These are phyloP conservation scores for Sialis lutaria DNA, from an alignment of 2,888 invertebrate genomes.

Conservation along the genomic window DNA sequence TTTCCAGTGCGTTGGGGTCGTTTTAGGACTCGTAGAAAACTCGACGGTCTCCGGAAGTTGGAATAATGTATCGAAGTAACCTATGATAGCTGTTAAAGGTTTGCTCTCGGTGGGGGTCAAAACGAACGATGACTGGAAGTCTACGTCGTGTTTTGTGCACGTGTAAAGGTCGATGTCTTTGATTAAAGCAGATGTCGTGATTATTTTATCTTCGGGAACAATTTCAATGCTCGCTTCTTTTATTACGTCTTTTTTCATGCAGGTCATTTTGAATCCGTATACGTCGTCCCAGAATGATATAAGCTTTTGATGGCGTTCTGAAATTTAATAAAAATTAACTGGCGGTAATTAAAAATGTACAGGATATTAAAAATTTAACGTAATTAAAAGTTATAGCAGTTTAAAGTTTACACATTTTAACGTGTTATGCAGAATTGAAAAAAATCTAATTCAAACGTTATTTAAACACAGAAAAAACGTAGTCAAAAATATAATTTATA, in stretches of 20 bases:
- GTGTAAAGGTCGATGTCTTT: constrained; percentile 59
- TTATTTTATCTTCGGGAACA: constrained; percentile 41
- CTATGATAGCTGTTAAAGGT: constrained; percentile 61
- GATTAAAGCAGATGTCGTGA: constrained; percentile 46
- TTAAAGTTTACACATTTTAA: no score
- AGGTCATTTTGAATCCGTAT: constrained; percentile 86
- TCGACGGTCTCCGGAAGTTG: constrained; percentile 45
- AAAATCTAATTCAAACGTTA: no score
- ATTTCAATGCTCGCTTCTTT: constrained; percentile 57
- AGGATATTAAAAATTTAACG: no score
- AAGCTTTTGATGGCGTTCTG: constrained; percentile 48
- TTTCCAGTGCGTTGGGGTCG: constrained; percentile 79
- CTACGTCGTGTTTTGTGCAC: constrained; percentile 51
- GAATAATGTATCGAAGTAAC: constrained; percentile 85
- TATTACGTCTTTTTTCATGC: constrained; percentile 70
- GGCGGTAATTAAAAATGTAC: no score
- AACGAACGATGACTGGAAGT: constrained; percentile 53
- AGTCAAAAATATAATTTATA: no score
- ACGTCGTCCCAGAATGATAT: constrained; percentile 86
- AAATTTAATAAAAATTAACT: constrained; percentile 15
- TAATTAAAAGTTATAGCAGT: neutral
- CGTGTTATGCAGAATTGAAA: no score
- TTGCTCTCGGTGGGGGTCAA: constrained; percentile 46
- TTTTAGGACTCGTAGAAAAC: constrained; percentile 65
- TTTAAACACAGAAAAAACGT: no score